Evolutionary conservation across 2,797 vertebrate species (phyloP).

Genomic region (Arnoldichthys spilopterus): DNA sequence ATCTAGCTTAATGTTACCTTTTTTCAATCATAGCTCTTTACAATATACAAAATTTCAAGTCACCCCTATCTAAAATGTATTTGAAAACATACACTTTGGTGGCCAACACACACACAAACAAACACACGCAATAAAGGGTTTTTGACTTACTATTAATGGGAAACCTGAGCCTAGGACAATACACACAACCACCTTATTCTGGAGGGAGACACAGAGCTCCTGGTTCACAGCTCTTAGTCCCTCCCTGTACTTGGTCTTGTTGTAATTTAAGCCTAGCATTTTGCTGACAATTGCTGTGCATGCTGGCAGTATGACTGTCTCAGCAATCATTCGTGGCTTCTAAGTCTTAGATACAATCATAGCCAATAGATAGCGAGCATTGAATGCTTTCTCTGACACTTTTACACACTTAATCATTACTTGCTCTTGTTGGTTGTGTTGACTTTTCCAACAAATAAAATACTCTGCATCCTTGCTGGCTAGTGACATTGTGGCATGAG

Average conservation of each 20-base stretch:
- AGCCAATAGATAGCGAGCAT: conserved; percentile 28
- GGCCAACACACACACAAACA: too few species aligned
- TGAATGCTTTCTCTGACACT: conserved; percentile 27
- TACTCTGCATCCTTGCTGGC: conserved; percentile 26
- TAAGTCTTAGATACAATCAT: neutral
- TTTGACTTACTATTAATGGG: neutral
- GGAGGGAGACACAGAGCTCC: conserved; percentile 12
- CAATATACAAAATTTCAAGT: neutral
- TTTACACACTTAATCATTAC: conserved; percentile 35
- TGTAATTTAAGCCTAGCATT: too few species aligned
- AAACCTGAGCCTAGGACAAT: conserved; percentile 7
- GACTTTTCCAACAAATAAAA: conserved; percentile 36
- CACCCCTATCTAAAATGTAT: neutral
- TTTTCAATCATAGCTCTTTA: neutral
- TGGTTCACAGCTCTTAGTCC: conserved; percentile 6
- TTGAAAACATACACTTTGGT: neutral
- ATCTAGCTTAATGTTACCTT: too few species aligned
- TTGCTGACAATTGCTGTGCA: conserved; percentile 6
- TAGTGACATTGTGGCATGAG: neutral
- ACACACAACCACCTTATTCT: neutral
- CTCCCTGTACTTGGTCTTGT: too few species aligned
- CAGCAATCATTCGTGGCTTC: neutral
- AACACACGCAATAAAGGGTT: too few species aligned
- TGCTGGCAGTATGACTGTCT: too few species aligned
- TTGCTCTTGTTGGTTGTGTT: conserved; percentile 25